Conservation (phyloP, 2,113 vertebrate genomes). For the Gymnarchus niloticus region DNA sequence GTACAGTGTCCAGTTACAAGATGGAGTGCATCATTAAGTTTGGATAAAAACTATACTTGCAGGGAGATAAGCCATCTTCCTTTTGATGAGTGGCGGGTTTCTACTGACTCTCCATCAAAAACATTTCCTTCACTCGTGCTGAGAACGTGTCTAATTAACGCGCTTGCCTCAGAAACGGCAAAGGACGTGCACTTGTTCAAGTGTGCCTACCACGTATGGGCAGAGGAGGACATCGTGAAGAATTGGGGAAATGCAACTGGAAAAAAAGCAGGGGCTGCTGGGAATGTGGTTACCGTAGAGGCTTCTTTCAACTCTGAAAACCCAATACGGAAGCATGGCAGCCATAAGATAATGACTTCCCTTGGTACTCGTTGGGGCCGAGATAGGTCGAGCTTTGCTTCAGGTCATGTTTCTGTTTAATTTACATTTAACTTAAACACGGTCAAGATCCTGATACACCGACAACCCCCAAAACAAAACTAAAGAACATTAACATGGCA, state of each 20-base stretch:
- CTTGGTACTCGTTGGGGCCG: neutral
- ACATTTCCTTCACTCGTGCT: neutral
- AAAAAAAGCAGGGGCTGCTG: constrained; percentile 1
- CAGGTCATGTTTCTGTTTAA: neutral
- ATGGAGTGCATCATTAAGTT: neutral
- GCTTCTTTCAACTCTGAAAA: neutral
- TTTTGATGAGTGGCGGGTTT: neutral
- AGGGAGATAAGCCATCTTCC: neutral
- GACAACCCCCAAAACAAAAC: neutral
- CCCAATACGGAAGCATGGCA: neutral
- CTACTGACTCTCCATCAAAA: neutral
- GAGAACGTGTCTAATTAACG: constrained; percentile 48
- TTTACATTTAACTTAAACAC: constrained; percentile 6
- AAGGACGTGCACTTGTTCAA: constrained; percentile 35
- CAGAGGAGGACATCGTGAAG: neutral
- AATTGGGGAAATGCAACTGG: neutral
- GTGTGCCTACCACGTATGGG: no score
- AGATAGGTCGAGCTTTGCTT: constrained; percentile 1
- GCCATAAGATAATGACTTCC: constrained; percentile 24
- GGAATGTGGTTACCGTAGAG: neutral
- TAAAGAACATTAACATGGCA: neutral
- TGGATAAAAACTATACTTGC: neutral
- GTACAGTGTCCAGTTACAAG: neutral
- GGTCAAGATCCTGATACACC: neutral
- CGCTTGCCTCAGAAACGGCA: constrained; percentile 39